Evolutionary conservation across 2,888 invertebrate genomes (phyloP), one percentile per base, ranked within the genome.

Genomic region (Drosophila paranaensis): DNA sequence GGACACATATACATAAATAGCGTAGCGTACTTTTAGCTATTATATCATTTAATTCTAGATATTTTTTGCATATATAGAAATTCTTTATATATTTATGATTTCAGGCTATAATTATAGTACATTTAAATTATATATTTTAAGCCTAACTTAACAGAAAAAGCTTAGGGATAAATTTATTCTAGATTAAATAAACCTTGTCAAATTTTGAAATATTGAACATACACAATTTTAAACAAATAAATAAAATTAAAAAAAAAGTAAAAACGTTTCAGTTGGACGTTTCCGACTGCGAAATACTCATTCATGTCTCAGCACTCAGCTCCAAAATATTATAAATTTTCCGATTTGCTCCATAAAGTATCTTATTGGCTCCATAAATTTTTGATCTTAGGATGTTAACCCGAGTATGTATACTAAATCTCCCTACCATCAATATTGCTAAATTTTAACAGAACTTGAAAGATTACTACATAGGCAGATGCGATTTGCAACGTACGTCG

Each of bases 61-160:
- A 20, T 42, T 62, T 11, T 33, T 16, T 35, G 27, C 37, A 25
- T 35, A 35, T 45, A 30, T 30, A 39, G 27, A 61, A 16, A 25
- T 37, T 55, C n/a, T 40, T 20, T 48, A 43, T 74, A 74, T 69
- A 68, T 62, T 65, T 74, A 46, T 13, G 77, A 74, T 71, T 71
- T 78, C 65, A 61, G 68, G 71, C 40, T 62, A 66, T 55, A 61
- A 33, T 6, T 42, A 60, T n/a, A 40, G 11, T 58, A 20, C 64
- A 46, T 33, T 77, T 77, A 79, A 77, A 66, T 76, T 70, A 87
- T 81, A 60, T 74, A 78, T 70, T 65, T 46, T 66, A 83, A 83
- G 85, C 83, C 82, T 88, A 83, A 88, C 88, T 88, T 83, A 83
- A 88, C 82, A 83, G 82, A 82, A 60, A 69, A 77, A 75, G 72